Conservation (phyloP, 2,797 vertebrate species). For the Chaenodraco wilsoni region DNA sequence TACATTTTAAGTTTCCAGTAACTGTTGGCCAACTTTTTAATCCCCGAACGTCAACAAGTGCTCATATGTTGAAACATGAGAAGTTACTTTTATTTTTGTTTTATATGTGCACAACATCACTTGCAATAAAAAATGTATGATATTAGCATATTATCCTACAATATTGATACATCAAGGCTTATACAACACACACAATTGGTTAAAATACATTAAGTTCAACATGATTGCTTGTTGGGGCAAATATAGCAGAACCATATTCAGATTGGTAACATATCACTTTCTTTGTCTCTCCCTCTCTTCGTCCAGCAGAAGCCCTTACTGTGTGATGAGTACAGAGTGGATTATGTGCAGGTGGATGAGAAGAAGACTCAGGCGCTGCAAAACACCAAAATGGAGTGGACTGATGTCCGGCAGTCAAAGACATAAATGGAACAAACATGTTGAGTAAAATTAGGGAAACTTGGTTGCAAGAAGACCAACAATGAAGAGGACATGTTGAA, state of each 20-base stretch:
- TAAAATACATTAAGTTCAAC: background rate
- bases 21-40: too few species aligned
- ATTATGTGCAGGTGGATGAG: slow-evolving; percentile 97
- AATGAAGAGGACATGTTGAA: slow-evolving; percentile 16
- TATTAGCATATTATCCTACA: background rate
- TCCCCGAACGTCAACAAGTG: too few species aligned
- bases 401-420: slow-evolving; percentile 93
- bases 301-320: slow-evolving; percentile 86
- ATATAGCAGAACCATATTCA: background rate
- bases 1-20: too few species aligned
- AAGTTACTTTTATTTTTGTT: background rate
- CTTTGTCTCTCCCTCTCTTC: slow-evolving; percentile 13
- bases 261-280: background rate
- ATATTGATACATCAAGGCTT: background rate
- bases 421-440: slow-evolving; percentile 67
- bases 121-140: background rate
- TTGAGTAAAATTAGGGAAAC: slow-evolving; percentile 3
- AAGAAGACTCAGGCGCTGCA: slow-evolving; percentile 97
- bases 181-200: background rate
- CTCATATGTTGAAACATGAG: background rate
- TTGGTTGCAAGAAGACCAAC: slow-evolving; percentile 30
- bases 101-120: background rate
- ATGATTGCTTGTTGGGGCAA: background rate
- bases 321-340: slow-evolving; percentile 90
- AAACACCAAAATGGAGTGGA: slow-evolving; percentile 96